Evolutionary conservation across 2,113 vertebrate species (phyloP).

Genomic region (Potamarius usumacintae): DNA sequence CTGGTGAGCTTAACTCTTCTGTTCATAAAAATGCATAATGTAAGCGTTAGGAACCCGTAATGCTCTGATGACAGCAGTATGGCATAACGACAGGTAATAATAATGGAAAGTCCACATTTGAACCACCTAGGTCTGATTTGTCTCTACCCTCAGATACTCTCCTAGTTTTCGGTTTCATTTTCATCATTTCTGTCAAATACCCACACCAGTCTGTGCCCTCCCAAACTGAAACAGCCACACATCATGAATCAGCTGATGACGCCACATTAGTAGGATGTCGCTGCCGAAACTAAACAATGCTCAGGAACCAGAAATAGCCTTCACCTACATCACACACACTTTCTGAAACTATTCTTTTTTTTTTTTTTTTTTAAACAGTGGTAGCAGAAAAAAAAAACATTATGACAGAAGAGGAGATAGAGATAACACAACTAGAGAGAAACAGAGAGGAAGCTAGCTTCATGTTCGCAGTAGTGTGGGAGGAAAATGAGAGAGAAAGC

Average conservation of each 20-base stretch:
- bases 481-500: not conserved
- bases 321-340: not conserved
- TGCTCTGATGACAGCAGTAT: not conserved
- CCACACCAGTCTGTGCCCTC: not conserved
- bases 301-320: not conserved
- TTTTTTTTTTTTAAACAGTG: not conserved
- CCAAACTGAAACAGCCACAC: not conserved
- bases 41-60: not conserved
- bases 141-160: not conserved
- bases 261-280: not conserved
- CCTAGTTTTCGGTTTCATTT: not conserved
- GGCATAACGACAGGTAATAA: not conserved
- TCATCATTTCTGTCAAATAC: not conserved
- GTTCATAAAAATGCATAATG: not conserved
- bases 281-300: not conserved
- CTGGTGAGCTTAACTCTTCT: not conserved
- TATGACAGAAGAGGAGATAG: not conserved
- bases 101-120: conserved; percentile 11
- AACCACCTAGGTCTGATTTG: not conserved
- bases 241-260: conserved; percentile 13
- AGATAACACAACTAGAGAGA: not conserved
- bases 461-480: conserved; percentile 11
- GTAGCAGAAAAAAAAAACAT: not conserved
- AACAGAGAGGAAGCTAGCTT: conserved; percentile 4
- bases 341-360: not conserved